A percentile compares a stretch with the other conserved stretches of the same genome.
Conservation (phyloP, 2,888 invertebrate genomes). For the Keiferia lycopersicella region DNA sequence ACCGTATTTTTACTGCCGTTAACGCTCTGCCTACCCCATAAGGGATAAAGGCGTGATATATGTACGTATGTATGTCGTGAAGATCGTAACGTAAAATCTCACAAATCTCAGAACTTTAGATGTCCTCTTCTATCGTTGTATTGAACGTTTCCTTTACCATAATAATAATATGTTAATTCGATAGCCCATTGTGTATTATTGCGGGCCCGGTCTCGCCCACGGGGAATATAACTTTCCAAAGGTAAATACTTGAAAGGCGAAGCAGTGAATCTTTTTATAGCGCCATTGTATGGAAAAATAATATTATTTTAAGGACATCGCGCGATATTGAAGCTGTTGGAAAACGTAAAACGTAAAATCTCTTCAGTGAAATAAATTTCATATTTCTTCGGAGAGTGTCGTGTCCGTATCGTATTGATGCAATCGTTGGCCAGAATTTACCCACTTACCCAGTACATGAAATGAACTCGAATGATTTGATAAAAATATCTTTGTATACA, state of each 20-base stretch:
- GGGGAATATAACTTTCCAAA: constrained; percentile 76
- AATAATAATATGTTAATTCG: constrained; percentile 77
- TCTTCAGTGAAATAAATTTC: constrained; percentile 11
- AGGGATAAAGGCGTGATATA: no score
- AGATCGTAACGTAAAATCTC: no score
- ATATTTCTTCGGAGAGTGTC: background rate
- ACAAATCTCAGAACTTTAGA: no score
- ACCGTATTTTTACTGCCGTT: no score
- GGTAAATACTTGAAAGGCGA: constrained; percentile 72
- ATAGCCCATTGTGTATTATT: constrained; percentile 74
- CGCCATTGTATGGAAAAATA: constrained; percentile 64
- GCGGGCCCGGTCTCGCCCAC: constrained; percentile 61
- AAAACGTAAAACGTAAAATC: constrained; percentile 38
- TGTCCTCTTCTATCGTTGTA: constrained; percentile 35
- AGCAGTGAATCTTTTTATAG: constrained; percentile 67
- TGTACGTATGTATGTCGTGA: no score
- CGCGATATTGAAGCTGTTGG: constrained; percentile 49
- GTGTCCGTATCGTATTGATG: no score
- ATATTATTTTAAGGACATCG: constrained; percentile 40
- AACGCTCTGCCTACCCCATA: no score
- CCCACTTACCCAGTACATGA: no score
- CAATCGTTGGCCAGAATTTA: background rate
- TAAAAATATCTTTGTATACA: no score
- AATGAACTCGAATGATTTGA: no score
- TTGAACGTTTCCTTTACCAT: constrained; percentile 51